Evolutionary conservation across 2,113 vertebrate genomes (phyloP).

Genomic region (Motacilla tschutschensis): DNA sequence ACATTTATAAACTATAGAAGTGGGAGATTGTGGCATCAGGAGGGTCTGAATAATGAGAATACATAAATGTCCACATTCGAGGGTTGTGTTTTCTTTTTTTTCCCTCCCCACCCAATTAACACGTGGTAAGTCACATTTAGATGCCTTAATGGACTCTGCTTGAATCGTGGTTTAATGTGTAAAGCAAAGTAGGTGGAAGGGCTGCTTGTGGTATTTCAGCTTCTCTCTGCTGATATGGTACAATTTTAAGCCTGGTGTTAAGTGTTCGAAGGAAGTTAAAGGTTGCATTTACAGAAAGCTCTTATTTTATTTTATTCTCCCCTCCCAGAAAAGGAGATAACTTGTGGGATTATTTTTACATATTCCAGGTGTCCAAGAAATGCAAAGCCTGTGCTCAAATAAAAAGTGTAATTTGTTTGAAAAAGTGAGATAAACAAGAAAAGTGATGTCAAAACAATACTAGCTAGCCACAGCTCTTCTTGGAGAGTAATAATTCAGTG

Average conservation of each 20-base stretch:
- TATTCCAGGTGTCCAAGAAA: neutral
- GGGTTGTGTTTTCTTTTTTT: neutral
- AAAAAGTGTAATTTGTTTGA: neutral
- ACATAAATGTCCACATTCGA: slow-evolving; percentile 56
- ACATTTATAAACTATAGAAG: slow-evolving; percentile 72
- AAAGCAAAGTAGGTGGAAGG: slow-evolving; percentile 44
- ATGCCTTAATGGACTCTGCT: slow-evolving; percentile 58
- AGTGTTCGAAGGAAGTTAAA: neutral
- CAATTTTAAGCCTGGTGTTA: neutral
- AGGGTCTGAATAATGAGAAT: slow-evolving; percentile 62
- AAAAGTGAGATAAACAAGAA: neutral
- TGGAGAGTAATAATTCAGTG: neutral
- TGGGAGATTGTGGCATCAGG: slow-evolving; percentile 48
- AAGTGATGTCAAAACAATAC: neutral
- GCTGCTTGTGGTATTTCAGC: neutral
- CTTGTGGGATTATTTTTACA: neutral
- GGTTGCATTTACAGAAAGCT: neutral
- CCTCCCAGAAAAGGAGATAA: neutral
- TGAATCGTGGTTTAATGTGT: slow-evolving; percentile 46
- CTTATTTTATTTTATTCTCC: neutral
- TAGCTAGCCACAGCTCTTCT: neutral
- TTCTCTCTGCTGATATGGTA: neutral
- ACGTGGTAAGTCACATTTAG: slow-evolving; percentile 60
- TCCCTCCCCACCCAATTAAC: slow-evolving; percentile 37
- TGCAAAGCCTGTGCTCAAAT: neutral